Percentiles rank a stretch among this genome's conserved stretches.
Conservation (phyloP, 2,113 vertebrate genomes). For the Pleuronectes platessa region DNA sequence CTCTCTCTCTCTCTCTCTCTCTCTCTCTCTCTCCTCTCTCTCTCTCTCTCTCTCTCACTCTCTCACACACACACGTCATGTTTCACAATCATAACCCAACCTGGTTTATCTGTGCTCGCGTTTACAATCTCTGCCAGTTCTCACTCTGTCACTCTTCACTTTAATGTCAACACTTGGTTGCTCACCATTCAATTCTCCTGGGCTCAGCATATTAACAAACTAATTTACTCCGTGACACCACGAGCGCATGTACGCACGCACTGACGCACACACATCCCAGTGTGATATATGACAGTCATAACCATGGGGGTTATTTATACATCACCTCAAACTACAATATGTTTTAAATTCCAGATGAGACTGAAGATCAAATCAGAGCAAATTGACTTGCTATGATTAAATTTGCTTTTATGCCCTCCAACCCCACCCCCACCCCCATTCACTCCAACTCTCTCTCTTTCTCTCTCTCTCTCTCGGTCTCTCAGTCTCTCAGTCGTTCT, state of each 20-base stretch:
- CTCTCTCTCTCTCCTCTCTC: background rate
- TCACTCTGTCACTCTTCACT: background rate
- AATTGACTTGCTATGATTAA: constrained; percentile 62
- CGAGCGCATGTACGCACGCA: background rate
- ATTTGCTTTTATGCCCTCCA: constrained; percentile 39
- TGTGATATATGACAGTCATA: constrained; percentile 6
- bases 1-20: background rate
- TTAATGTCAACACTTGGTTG: constrained; percentile 22
- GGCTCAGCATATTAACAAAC: constrained; percentile 29
- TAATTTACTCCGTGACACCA: constrained; percentile 23
- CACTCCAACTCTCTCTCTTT: background rate
- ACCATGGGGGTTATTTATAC: constrained; percentile 17
- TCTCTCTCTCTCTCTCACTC: background rate
- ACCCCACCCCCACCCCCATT: background rate
- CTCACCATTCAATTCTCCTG: background rate
- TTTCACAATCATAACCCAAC: background rate
- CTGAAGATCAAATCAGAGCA: constrained; percentile 58
- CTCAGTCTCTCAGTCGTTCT: background rate
- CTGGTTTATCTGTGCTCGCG: background rate
- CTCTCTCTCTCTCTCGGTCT: background rate
- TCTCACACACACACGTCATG: background rate
- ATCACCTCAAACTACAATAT: constrained; percentile 21
- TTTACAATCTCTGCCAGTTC: background rate
- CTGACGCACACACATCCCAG: background rate
- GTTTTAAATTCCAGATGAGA: constrained; percentile 52